Conservation (phyloP, 2,113 vertebrate genomes). For the Lepisosteus osseus region DNA sequence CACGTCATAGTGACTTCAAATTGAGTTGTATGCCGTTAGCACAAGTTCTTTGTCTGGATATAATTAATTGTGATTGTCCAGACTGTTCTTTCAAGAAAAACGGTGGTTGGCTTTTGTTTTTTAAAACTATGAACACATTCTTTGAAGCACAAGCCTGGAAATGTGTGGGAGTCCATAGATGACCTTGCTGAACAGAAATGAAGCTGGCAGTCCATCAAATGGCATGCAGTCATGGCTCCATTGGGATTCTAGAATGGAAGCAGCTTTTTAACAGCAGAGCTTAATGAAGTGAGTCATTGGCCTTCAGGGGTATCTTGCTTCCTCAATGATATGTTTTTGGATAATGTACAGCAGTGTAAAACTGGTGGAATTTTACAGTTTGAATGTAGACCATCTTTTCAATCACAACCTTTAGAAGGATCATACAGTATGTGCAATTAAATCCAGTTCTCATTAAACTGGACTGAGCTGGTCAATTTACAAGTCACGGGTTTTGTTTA, state of each 20-base stretch:
- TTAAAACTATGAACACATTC: background rate
- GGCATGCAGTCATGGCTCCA: conserved; percentile 1
- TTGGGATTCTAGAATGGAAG: conserved; percentile 31
- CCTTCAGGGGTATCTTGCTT: conserved; percentile 29
- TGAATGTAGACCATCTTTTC: conserved; percentile 11
- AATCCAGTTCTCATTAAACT: no score
- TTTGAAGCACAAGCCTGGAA: conserved; percentile 35
- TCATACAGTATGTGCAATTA: no score
- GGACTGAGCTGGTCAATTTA: no score
- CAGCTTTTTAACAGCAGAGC: conserved; percentile 39
- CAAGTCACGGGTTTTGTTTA: no score
- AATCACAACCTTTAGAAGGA: no score
- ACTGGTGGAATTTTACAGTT: conserved; percentile 28
- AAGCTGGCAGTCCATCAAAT: conserved; percentile 40
- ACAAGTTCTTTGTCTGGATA: background rate
- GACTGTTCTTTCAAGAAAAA: background rate
- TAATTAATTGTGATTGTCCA: conserved; percentile 1
- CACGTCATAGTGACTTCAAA: no score
- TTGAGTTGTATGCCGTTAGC: no score
- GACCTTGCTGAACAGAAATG: conserved; percentile 30
- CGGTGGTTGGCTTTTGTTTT: conserved; percentile 28
- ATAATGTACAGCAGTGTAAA: conserved; percentile 37
- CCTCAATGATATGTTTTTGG: conserved; percentile 36
- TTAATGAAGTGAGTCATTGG: conserved; percentile 45
- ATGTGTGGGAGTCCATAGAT: conserved; percentile 26